Conservation (phyloP, 1,140 invertebrate genomes). For the Alviniconcha marisindica region DNA sequence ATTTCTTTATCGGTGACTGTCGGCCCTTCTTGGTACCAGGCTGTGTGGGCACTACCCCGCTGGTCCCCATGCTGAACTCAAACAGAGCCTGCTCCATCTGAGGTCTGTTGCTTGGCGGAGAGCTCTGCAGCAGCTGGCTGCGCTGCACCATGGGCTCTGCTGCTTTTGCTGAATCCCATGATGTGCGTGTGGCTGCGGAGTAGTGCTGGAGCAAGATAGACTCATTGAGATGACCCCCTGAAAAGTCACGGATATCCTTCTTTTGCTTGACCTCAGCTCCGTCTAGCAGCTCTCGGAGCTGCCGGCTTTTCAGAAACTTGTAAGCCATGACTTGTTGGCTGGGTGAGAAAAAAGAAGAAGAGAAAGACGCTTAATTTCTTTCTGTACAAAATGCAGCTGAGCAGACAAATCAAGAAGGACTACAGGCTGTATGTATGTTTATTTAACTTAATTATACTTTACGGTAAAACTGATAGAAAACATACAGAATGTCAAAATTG, state of each 20-base stretch:
- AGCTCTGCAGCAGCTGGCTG: background rate
- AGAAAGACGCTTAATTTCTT: too few species aligned
- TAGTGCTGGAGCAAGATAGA: conserved; percentile 60
- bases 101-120: background rate
- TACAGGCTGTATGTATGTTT: too few species aligned
- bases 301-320: conserved; percentile 64
- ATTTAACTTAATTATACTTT: too few species aligned
- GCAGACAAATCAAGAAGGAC: too few species aligned
- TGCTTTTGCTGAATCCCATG: conserved; percentile 55
- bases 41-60: conserved; percentile 60
- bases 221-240: conserved; percentile 71
- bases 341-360: too few species aligned
- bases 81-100: conserved; percentile 53
- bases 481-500: too few species aligned
- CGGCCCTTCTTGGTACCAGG: background rate
- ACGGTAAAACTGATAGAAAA: too few species aligned
- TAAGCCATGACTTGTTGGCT: conserved; percentile 56
- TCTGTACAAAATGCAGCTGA: too few species aligned
- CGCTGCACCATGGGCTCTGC: conserved; percentile 35
- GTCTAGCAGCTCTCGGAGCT: conserved; percentile 65
- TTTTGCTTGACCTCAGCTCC: conserved; percentile 67
- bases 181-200: conserved; percentile 38
- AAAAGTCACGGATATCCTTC: conserved; percentile 66
- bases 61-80: conserved; percentile 68
- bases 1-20: background rate